Evolutionary conservation across 2,888 invertebrate species (phyloP).

Genomic region (Dorcus parallelipipedus): DNA sequence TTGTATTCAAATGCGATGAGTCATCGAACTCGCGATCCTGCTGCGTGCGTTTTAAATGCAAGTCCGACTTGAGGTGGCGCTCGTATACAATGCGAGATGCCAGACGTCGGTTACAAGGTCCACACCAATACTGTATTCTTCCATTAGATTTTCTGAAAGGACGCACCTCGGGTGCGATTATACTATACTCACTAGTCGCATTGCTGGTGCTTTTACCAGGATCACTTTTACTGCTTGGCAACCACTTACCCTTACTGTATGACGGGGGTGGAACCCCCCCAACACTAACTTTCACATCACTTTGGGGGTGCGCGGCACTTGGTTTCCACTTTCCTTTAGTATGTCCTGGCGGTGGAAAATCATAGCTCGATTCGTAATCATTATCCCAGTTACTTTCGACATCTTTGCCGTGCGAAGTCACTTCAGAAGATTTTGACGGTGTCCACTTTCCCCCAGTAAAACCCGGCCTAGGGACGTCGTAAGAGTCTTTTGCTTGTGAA

Average conservation of each 20-base stretch:
- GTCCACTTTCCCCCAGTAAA: constrained; percentile 68
- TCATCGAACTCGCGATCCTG: constrained; percentile 67
- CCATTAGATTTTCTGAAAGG: constrained; percentile 45
- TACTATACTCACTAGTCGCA: constrained; percentile 1
- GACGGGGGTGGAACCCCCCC: constrained; percentile 61
- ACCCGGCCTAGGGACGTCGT: constrained; percentile 43
- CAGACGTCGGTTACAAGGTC: constrained; percentile 72
- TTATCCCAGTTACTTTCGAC: constrained; percentile 31
- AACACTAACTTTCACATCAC: constrained; percentile 48
- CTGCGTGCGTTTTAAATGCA: constrained; percentile 65
- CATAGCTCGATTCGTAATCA: constrained; percentile 42
- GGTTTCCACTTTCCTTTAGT: constrained; percentile 67
- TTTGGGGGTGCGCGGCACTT: constrained; percentile 37
- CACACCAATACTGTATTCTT: constrained; percentile 72
- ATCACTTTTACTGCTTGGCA: constrained; percentile 44
- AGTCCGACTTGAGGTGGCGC: constrained; percentile 70
- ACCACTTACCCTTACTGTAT: constrained; percentile 79
- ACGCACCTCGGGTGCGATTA: constrained; percentile 27
- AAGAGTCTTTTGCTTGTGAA: constrained; percentile 8
- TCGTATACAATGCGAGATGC: constrained; percentile 73
- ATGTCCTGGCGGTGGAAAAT: constrained; percentile 50
- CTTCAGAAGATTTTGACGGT: constrained; percentile 47
- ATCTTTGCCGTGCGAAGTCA: constrained; percentile 37
- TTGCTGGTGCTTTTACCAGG: neutral
- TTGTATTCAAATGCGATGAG: constrained; percentile 26